These are phyloP conservation scores for Chaetogeoica ovagalla DNA, from an alignment of 2,888 invertebrate species.

Conservation along the genomic window DNA sequence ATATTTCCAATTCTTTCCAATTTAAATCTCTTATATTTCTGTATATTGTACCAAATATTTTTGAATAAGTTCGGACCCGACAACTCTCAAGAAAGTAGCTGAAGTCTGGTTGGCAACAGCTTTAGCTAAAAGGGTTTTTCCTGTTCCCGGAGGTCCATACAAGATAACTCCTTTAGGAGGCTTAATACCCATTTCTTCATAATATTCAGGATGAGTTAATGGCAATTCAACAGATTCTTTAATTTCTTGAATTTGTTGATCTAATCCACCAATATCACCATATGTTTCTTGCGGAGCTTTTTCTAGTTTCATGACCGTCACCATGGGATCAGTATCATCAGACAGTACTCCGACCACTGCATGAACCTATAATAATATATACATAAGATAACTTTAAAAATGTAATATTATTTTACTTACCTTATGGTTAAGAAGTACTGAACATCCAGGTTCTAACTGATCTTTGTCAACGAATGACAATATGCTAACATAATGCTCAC, in stretches of 20 bases:
- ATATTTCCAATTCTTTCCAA: neutral
- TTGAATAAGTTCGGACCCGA: slow-evolving; percentile 98
- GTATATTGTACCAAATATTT: slow-evolving; percentile 79
- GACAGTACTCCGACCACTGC: slow-evolving; percentile 99
- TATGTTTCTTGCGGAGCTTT: slow-evolving; percentile 99
- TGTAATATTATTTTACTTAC: slow-evolving; percentile 59
- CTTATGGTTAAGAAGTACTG: slow-evolving; percentile 97
- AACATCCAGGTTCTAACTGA: slow-evolving; percentile 97
- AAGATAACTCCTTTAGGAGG: slow-evolving; percentile 99
- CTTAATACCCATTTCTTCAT: slow-evolving; percentile 99
- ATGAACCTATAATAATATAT: slow-evolving; percentile 70
- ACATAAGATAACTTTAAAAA: neutral
- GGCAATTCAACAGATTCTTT: slow-evolving; percentile 98
- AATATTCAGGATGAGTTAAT: slow-evolving; percentile 98
- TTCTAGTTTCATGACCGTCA: slow-evolving; percentile 99
- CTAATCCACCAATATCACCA: slow-evolving; percentile 94
- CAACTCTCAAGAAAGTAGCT: slow-evolving; percentile 96
- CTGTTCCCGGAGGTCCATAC: slow-evolving; percentile 97
- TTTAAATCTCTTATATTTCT: neutral
- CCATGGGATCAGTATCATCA: slow-evolving; percentile 99
- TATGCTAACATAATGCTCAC: slow-evolving; percentile 99
- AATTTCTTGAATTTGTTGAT: slow-evolving; percentile 96
- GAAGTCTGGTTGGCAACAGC: slow-evolving; percentile 99
- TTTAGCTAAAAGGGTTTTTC: slow-evolving; percentile 96
- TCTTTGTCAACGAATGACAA: slow-evolving; percentile 99